Base-by-base conservation (phyloP, 64 coral and sea anemone species). In the Pachyseris speciosa region DNA sequence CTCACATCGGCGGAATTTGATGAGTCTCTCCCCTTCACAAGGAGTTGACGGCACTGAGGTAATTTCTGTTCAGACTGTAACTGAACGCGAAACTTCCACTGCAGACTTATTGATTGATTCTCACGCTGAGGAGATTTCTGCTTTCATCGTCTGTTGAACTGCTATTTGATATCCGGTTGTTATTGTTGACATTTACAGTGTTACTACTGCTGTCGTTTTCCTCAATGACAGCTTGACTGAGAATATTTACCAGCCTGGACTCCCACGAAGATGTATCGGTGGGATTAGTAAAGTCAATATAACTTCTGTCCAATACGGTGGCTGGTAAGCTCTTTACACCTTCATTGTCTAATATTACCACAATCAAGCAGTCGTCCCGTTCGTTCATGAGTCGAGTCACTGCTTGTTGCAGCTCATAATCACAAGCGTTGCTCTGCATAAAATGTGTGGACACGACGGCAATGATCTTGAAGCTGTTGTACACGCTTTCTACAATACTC, bases 391-490 rank as follows among this genome's bases (percentile, higher is more conserved):
- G 42, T 55, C 83, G 17, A 1, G 9, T 9, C 28, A 78, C 6
- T 9, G 86, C 72, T 26, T 72, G 58, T 17, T 74, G 12, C 5
- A 89, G 1, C 41, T 89, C 86, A 61, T n/a, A 69, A 2, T 30
- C 9, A 11, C 71, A 78, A 17, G 24, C 7, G 0, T 63, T 15
- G n/a, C 72, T 89, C 4, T 4, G 17, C 5, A 64, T 0, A 16
- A 61, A 89, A 66, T 64, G 22, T 16, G 39, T 63, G 1, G 86
- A 89, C n/a, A 89, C 17, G 28, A 89, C 53, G 22, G 72, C 69
- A 29, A 89, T 58, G 38, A 89, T 41, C 50, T 89, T 75, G 33
- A 50, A 72, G 52, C 86, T 89, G 51, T 76, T 43, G 16, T 78
- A 40, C 9, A 89, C 41, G 49, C 69, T 89, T 11, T 78, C 70